Evolutionary conservation across 2,113 vertebrate species (phyloP).

Genomic region (Saccopteryx bilineata): DNA sequence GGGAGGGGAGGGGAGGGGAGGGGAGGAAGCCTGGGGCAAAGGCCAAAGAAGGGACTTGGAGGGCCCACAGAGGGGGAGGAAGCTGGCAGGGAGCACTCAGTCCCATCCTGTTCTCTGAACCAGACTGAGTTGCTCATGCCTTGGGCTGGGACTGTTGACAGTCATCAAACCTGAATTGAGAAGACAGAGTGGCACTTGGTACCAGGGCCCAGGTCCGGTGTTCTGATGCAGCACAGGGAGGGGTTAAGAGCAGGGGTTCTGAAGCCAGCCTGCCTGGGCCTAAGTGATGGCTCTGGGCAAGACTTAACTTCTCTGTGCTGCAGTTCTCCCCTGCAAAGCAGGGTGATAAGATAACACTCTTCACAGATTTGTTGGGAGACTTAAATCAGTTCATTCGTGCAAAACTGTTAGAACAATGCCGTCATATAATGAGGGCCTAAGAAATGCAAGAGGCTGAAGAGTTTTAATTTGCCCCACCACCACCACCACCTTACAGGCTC

Average conservation of each 20-base stretch:
- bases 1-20: not conserved
- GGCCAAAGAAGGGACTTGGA: not conserved
- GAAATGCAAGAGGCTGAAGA: not conserved
- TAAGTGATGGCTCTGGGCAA: constrained; percentile 12
- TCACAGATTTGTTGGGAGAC: not conserved
- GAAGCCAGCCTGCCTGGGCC: constrained; percentile 6
- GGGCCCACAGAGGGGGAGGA: not conserved
- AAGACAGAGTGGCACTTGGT: rapidly evolving
- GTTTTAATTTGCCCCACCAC: not conserved
- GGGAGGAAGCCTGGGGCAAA: rapidly evolving
- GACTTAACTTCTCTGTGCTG: not conserved
- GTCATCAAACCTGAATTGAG: not conserved
- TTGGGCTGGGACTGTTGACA: not conserved
- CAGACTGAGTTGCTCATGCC: not conserved
- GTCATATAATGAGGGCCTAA: not conserved
- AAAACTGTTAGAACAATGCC: not conserved
- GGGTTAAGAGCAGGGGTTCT: not conserved
- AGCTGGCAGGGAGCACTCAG: rapidly evolving
- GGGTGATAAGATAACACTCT: not conserved
- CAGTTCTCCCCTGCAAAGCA: constrained; percentile 21
- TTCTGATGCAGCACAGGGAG: rapidly evolving
- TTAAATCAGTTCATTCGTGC: not conserved
- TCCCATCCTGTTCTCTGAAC: not conserved
- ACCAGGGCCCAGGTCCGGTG: rapidly evolving
- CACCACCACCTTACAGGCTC: not conserved